These are phyloP conservation scores for Teleiodes luculella DNA, from an alignment of 2,888 invertebrate genomes.

Conservation along the genomic window DNA sequence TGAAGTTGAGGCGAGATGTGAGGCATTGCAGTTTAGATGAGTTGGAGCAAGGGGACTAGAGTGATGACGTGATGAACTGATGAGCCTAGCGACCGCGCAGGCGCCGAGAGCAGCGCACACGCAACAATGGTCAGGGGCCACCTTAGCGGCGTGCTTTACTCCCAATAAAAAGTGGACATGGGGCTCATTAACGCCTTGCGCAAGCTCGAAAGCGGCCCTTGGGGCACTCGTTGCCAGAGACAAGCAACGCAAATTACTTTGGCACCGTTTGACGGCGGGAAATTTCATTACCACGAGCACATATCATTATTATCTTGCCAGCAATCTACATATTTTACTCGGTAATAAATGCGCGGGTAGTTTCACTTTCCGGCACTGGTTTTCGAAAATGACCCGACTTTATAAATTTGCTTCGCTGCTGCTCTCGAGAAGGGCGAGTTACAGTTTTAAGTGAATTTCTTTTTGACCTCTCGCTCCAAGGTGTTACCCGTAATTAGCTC, in stretches of 20 bases:
- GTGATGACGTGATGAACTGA: not conserved
- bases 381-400: constrained; percentile 76
- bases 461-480: constrained; percentile 76
- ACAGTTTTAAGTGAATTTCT: constrained; percentile 78
- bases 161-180: constrained; percentile 60
- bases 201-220: constrained; percentile 77
- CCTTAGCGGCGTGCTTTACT: constrained; percentile 50
- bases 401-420: constrained; percentile 59
- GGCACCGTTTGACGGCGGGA: constrained; percentile 79
- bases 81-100: not conserved
- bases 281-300: constrained; percentile 79
- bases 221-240: constrained; percentile 71
- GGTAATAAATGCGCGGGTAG: constrained; percentile 75
- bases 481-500: constrained; percentile 64
- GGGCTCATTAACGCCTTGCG: constrained; percentile 74
- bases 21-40: not conserved
- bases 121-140: constrained; percentile 34
- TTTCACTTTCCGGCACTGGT: constrained; percentile 77
- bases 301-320: constrained; percentile 77
- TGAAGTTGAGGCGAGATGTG: not conserved
- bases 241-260: constrained; percentile 78
- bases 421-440: constrained; percentile 71
- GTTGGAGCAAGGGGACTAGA: not conserved
- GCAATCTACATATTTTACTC: constrained; percentile 78
- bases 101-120: not conserved